phyloP scores from a whole-genome alignment of 2,888 invertebrate genomes.

The Tenthredo mesomela region DNA sequence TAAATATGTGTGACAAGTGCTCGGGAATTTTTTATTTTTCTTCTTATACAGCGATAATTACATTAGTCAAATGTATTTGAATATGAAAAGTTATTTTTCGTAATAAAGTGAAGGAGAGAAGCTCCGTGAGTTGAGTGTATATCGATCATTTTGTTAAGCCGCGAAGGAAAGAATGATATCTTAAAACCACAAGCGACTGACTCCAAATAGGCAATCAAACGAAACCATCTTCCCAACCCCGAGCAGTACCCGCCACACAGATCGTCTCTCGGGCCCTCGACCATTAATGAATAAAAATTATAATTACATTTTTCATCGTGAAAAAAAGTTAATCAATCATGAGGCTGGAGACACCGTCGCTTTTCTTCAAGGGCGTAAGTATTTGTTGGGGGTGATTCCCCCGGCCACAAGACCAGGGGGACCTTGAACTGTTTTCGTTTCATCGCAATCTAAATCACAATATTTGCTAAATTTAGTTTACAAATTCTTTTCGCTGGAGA shows the following conservation, averaged over 20 bases:
- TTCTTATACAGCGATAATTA: background rate
- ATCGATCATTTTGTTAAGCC: conserved; percentile 49
- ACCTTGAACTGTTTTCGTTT: conserved; percentile 20
- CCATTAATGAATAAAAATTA: conserved; percentile 77
- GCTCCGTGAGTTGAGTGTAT: background rate
- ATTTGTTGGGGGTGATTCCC: conserved; percentile 53
- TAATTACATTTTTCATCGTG: conserved; percentile 76
- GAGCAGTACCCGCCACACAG: conserved; percentile 36
- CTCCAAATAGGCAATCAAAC: conserved; percentile 74
- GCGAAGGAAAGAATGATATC: conserved; percentile 75
- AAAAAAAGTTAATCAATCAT: conserved; percentile 77
- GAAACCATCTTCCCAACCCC: conserved; percentile 62
- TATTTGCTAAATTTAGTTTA: background rate
- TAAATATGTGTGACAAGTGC: no score
- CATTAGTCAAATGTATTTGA: background rate
- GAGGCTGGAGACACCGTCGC: conserved; percentile 57
- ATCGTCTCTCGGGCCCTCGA: conserved; percentile 60
- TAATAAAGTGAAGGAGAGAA: background rate
- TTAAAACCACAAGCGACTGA: conserved; percentile 75
- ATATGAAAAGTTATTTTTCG: conserved; percentile 29
- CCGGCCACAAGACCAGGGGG: background rate
- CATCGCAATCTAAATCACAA: conserved; percentile 4
- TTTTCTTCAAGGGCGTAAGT: conserved; percentile 52
- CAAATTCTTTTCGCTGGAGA: background rate
- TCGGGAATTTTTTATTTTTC: background rate